Conservation (phyloP, 35 echinoderm and acorn worm species). For the Patiria miniata region DNA sequence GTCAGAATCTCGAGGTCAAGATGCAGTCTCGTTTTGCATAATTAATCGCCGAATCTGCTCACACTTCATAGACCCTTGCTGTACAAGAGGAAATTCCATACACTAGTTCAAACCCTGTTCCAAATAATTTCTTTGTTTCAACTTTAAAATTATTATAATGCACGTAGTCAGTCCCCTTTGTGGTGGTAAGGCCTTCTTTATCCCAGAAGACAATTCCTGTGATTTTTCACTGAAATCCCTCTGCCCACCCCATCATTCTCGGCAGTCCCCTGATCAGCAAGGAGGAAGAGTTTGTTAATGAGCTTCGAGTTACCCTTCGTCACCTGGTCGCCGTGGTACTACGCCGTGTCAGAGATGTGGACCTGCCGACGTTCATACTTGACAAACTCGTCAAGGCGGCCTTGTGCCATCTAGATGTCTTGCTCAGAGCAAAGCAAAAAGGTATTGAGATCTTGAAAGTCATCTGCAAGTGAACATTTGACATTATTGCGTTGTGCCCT, state of each 20-base stretch:
- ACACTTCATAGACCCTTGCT: no score
- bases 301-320: conserved; percentile 70
- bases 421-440: conserved; percentile 83
- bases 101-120: no score
- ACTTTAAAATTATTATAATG: background rate
- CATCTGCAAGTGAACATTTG: no score
- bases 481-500: no score
- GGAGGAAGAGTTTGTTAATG: conserved; percentile 98
- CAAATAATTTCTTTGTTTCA: no score
- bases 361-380: conserved; percentile 87
- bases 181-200: background rate
- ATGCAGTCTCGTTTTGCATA: no score
- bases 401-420: conserved; percentile 83
- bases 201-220: background rate
- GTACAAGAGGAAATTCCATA: no score
- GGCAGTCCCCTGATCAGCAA: conserved; percentile 64
- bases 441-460: conserved; percentile 55
- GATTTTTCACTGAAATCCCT: background rate
- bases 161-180: background rate
- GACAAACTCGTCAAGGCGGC: conserved; percentile 91
- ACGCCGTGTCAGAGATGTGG: conserved; percentile 75
- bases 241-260: background rate
- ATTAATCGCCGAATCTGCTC: background rate
- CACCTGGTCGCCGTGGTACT: conserved; percentile 74
- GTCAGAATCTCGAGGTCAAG: no score